phyloP scores from a whole-genome alignment of 2,113 vertebrate species.

The Tenrec ecaudatus region DNA sequence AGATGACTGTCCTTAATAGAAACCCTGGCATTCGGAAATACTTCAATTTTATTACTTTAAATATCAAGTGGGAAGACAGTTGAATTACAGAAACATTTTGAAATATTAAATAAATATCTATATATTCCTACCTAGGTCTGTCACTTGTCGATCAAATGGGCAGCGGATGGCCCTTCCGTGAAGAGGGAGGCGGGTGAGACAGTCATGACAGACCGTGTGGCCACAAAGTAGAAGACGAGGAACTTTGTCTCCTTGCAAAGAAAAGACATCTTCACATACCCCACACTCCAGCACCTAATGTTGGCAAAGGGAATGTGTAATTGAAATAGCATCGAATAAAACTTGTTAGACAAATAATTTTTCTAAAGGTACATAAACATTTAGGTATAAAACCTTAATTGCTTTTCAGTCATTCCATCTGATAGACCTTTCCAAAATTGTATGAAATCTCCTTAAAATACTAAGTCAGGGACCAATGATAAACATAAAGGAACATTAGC shows the following conservation, averaged over 20 bases:
- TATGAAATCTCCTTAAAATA: constrained; percentile 54
- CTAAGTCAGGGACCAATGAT: background rate
- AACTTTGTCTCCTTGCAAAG: constrained; percentile 98
- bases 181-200: constrained; percentile 95
- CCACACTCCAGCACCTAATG: constrained; percentile 96
- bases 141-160: constrained; percentile 98
- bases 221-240: constrained; percentile 96
- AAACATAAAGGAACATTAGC: constrained; percentile 37
- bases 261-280: constrained; percentile 99
- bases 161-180: constrained; percentile 97
- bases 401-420: constrained; percentile 39
- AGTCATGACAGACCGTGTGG: constrained; percentile 98
- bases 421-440: background rate
- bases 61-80: constrained; percentile 27
- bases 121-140: constrained; percentile 92
- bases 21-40: background rate
- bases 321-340: constrained; percentile 18
- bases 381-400: constrained; percentile 23
- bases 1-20: constrained; percentile 5
- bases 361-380: background rate
- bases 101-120: background rate
- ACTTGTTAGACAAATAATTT: constrained; percentile 14
- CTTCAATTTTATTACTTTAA: constrained; percentile 24
- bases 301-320: background rate
- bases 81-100: constrained; percentile 29